Percentiles rank a stretch among this genome's conserved stretches.
phyloP scores from a whole-genome alignment of 2,888 invertebrate genomes.

The Chrysina gloriosa region DNA sequence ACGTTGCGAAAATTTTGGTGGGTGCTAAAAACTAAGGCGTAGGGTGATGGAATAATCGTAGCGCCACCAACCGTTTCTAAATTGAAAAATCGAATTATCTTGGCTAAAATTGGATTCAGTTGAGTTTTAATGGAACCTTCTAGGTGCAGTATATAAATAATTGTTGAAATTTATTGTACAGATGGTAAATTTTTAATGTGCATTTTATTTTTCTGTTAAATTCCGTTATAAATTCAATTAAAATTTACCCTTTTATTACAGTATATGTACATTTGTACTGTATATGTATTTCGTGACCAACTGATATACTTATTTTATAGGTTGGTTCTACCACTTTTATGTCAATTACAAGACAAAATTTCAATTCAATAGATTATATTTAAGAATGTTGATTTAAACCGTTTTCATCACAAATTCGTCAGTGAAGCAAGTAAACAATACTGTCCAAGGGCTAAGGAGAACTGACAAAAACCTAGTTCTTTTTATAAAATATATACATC shows the following conservation, averaged over 20 bases:
- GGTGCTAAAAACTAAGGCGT: background rate
- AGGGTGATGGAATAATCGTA: background rate
- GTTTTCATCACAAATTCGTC: no score
- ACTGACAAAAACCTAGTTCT: no score
- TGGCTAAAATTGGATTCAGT: constrained; percentile 1
- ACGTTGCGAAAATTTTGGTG: background rate
- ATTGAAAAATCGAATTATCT: constrained; percentile 14
- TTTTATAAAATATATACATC: no score
- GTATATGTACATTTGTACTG: background rate
- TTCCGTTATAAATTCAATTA: background rate
- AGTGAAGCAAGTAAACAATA: no score
- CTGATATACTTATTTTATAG: background rate
- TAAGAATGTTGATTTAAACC: no score
- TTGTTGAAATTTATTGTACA: background rate
- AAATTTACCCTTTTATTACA: no score
- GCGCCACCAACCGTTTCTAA: background rate
- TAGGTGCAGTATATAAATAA: background rate
- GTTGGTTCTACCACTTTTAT: no score
- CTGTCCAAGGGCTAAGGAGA: no score
- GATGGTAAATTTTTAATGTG: background rate
- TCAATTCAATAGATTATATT: no score
- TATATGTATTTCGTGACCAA: background rate
- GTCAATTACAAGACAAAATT: no score
- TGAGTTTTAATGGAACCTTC: background rate
- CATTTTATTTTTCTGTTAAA: background rate